Conservation (phyloP, 2,888 invertebrate species). For the Drymonia ruficornis region DNA sequence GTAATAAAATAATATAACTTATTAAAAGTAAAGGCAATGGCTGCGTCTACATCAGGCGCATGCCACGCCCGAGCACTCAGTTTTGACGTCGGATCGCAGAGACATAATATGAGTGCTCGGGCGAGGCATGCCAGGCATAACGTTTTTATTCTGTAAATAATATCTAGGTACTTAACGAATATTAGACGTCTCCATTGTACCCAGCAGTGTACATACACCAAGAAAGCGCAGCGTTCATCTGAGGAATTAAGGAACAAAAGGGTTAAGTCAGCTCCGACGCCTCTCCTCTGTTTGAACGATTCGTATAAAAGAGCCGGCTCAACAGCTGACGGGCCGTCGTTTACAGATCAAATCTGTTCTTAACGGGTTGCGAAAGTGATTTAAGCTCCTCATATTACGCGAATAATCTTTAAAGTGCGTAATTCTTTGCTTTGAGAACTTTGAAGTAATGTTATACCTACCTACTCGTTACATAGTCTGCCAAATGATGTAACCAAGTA, state of each 20-base stretch:
- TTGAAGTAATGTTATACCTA: not conserved
- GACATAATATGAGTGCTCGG: too few relatives aligned
- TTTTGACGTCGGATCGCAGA: too few relatives aligned
- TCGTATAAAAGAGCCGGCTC: constrained; percentile 60
- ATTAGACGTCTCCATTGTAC: not conserved
- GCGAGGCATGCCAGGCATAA: too few relatives aligned
- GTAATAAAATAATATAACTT: too few relatives aligned
- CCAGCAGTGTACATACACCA: constrained; percentile 47
- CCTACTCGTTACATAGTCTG: too few relatives aligned
- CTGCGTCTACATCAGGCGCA: too few relatives aligned
- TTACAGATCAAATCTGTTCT: constrained; percentile 55
- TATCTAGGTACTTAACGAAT: too few relatives aligned
- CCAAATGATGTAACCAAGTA: too few relatives aligned
- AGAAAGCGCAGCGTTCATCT: constrained; percentile 59
- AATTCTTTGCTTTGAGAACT: constrained; percentile 11
- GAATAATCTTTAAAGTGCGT: constrained; percentile 13
- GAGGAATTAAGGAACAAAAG: constrained; percentile 79
- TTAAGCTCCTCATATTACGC: constrained; percentile 5
- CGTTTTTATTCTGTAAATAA: too few relatives aligned
- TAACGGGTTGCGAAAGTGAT: constrained; percentile 27
- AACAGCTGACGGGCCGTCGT: constrained; percentile 64
- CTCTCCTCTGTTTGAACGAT: constrained; percentile 60
- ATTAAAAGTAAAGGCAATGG: too few relatives aligned
- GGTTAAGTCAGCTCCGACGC: constrained; percentile 71
- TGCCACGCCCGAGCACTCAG: too few relatives aligned